These are phyloP conservation scores for Gambusia holbrooki DNA, from an alignment of 2,113 vertebrate genomes.

Conservation along the genomic window DNA sequence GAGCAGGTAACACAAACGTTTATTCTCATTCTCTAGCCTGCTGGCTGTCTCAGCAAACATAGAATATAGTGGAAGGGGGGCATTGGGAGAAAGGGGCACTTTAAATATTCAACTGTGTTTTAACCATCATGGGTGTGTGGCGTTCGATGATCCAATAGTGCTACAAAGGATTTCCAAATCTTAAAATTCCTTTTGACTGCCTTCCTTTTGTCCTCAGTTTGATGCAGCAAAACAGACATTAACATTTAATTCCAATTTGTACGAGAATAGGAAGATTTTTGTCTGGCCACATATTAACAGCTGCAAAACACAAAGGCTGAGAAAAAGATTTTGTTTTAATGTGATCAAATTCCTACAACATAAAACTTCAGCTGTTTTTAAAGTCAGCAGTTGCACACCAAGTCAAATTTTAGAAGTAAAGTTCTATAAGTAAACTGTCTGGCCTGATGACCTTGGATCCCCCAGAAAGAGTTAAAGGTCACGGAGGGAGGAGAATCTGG, in stretches of 20 bases:
- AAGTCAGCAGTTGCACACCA: neutral
- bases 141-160: neutral
- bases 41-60: neutral
- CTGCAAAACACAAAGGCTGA: neutral
- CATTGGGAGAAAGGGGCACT: neutral
- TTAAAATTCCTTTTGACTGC: neutral
- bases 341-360: neutral
- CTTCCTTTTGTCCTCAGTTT: neutral
- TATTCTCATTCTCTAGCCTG: neutral
- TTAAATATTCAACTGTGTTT: conserved; percentile 2
- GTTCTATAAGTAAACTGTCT: neutral
- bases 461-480: too few relatives aligned
- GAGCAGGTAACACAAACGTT: neutral
- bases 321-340: neutral
- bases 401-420: neutral
- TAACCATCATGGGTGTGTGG: neutral
- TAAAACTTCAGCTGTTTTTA: neutral
- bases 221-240: neutral
- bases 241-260: conserved; percentile 5
- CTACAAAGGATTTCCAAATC: conserved; percentile 2
- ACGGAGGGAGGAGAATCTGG: too few relatives aligned
- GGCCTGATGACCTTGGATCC: too few relatives aligned
- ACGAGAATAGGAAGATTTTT: neutral
- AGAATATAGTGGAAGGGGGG: neutral
- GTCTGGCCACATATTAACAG: neutral